phyloP scores from a whole-genome alignment of 1,140 invertebrate genomes.

The Branchinecta lynchi region DNA sequence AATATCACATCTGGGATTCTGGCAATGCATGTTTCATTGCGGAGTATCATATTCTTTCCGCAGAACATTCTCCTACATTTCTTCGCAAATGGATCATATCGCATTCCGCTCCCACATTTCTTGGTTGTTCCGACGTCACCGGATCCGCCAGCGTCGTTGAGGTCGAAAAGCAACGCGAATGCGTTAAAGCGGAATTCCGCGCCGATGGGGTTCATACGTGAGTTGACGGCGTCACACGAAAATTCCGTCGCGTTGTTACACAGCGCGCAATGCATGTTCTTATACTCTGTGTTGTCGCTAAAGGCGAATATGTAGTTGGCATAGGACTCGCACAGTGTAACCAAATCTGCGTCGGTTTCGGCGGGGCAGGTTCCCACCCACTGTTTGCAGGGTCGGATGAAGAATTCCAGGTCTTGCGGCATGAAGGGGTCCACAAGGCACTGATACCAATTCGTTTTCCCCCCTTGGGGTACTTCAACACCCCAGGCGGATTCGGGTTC shows the following conservation, averaged over 20 bases:
- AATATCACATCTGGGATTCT: not conserved
- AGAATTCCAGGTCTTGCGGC: constrained; percentile 26
- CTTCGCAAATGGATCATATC: constrained; percentile 40
- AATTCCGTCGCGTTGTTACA: constrained; percentile 34
- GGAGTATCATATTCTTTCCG: constrained; percentile 19
- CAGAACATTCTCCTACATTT: constrained; percentile 34
- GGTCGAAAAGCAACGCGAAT: constrained; percentile 39
- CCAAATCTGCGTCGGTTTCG: constrained; percentile 28
- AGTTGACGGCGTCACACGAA: constrained; percentile 23
- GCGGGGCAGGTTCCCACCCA: constrained; percentile 28
- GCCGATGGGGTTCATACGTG: constrained; percentile 19
- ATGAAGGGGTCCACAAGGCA: constrained; percentile 29
- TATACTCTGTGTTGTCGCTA: constrained; percentile 28
- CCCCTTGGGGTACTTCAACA: constrained; percentile 23
- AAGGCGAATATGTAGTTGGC: constrained; percentile 32
- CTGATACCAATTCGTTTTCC: constrained; percentile 23
- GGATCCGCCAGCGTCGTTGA: constrained; percentile 27
- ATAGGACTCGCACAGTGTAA: constrained; percentile 29
- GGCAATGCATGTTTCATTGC: not conserved
- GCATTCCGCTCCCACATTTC: constrained; percentile 28
- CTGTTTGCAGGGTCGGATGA: constrained; percentile 27
- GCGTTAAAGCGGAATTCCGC: constrained; percentile 32
- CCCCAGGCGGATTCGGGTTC: constrained; percentile 27
- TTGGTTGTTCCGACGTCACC: constrained; percentile 30
- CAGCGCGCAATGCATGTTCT: constrained; percentile 41